Conservation (phyloP, 2,113 vertebrate species). For the Anguilla rostrata region DNA sequence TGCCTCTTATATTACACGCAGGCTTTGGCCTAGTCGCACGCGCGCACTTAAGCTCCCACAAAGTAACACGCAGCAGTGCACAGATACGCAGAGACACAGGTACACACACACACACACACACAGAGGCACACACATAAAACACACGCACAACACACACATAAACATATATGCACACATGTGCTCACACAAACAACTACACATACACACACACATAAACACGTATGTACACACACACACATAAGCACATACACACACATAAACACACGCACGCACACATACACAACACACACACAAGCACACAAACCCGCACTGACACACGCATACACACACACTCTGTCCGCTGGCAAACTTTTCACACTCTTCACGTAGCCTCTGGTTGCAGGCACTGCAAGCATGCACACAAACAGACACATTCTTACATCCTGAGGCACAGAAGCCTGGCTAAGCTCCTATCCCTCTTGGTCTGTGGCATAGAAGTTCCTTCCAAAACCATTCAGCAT, state of each 20-base stretch:
- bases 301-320: background rate
- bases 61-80: background rate
- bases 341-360: background rate
- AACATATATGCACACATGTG: background rate
- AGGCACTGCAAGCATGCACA: background rate
- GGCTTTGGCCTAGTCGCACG: background rate
- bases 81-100: background rate
- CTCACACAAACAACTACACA: background rate
- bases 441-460: constrained; percentile 4
- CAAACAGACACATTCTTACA: background rate
- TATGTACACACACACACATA: background rate
- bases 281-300: background rate
- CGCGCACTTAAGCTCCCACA: background rate
- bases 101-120: background rate
- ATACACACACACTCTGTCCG: background rate
- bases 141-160: background rate
- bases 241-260: background rate
- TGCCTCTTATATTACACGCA: background rate
- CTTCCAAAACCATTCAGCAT: background rate
- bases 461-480: background rate
- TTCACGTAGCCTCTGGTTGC: background rate
- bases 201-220: background rate
- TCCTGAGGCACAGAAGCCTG: background rate
- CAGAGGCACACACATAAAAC: background rate
- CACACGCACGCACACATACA: background rate